A percentile compares a stretch with the other conserved stretches of the same genome.
phyloP scores from a whole-genome alignment of 2,888 invertebrate genomes.

The Tipula lateralis region DNA sequence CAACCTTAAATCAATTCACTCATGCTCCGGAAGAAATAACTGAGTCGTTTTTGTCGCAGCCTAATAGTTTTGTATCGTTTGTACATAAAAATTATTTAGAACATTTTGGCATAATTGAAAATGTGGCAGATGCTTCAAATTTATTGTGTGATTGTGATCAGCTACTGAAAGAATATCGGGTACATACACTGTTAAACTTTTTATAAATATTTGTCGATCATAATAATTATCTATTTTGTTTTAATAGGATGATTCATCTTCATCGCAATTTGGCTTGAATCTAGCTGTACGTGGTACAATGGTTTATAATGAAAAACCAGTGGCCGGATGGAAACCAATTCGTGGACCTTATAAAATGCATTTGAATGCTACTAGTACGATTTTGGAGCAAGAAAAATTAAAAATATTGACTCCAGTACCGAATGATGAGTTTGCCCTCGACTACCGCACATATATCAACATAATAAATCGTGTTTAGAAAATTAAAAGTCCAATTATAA shows the following conservation, averaged over 20 bases:
- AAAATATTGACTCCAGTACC: not conserved
- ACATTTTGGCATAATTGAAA: constrained; percentile 63
- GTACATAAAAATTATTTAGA: constrained; percentile 70
- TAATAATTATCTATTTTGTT: constrained; percentile 32
- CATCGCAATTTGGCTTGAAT: constrained; percentile 55
- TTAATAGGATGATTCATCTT: constrained; percentile 37
- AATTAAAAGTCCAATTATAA: not conserved
- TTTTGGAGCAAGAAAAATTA: not conserved
- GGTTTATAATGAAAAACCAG: constrained; percentile 63
- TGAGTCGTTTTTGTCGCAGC: constrained; percentile 62
- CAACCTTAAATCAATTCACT: constrained; percentile 44
- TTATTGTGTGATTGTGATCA: constrained; percentile 67
- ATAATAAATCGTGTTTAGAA: not conserved
- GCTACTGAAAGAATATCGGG: constrained; percentile 62
- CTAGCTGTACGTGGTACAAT: constrained; percentile 64
- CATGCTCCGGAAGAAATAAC: constrained; percentile 63
- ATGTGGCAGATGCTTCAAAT: constrained; percentile 57
- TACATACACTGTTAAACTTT: constrained; percentile 29
- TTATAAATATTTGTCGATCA: not conserved
- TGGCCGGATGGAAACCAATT: constrained; percentile 70
- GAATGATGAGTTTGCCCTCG: not conserved
- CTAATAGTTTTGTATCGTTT: constrained; percentile 62
- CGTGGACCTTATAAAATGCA: constrained; percentile 46
- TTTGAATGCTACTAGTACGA: not conserved
- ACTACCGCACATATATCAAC: not conserved